phyloP scores from a whole-genome alignment of 1,140 invertebrate genomes.

The Harlomillsia oculata region DNA sequence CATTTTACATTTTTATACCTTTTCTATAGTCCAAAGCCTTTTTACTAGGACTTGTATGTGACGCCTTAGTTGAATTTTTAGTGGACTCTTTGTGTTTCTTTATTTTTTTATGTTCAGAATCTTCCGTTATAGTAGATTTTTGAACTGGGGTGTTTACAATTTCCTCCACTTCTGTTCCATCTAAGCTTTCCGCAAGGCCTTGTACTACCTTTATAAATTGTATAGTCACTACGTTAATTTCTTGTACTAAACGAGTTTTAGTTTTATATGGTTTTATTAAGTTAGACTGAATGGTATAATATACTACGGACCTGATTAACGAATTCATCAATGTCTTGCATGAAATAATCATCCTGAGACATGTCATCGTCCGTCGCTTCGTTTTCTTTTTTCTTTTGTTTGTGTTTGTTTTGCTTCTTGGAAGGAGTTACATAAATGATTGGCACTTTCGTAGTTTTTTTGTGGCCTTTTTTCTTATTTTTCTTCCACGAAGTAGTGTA shows the following conservation, averaged over 20 bases:
- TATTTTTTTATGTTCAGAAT: background rate
- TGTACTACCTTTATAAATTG: conserved; percentile 25
- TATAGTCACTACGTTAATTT: background rate
- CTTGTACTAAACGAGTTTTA: background rate
- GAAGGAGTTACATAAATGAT: background rate
- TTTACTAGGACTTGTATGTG: too few relatives aligned
- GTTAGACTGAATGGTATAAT: background rate
- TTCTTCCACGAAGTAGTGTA: background rate
- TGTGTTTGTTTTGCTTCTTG: background rate
- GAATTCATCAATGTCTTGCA: conserved; percentile 31
- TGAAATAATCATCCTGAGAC: conserved; percentile 24
- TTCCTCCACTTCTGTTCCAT: conserved; percentile 25
- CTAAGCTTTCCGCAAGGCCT: conserved; percentile 31
- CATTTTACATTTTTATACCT: conserved; percentile 42
- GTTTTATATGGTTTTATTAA: background rate
- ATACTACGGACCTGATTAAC: conserved; percentile 28
- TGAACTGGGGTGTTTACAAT: background rate
- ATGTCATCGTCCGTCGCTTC: background rate
- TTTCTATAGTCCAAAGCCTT: conserved; percentile 47
- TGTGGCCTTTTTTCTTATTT: background rate
- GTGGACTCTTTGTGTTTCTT: background rate
- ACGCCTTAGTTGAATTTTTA: conserved; percentile 33
- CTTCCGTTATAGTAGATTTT: background rate
- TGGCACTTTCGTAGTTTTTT: background rate
- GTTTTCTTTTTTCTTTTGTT: background rate